A percentile compares a stretch with the other conserved stretches of the same genome.
These are phyloP conservation scores for Ornithoptera alexandrae DNA, from an alignment of 2,888 invertebrate genomes.

Conservation along the genomic window DNA sequence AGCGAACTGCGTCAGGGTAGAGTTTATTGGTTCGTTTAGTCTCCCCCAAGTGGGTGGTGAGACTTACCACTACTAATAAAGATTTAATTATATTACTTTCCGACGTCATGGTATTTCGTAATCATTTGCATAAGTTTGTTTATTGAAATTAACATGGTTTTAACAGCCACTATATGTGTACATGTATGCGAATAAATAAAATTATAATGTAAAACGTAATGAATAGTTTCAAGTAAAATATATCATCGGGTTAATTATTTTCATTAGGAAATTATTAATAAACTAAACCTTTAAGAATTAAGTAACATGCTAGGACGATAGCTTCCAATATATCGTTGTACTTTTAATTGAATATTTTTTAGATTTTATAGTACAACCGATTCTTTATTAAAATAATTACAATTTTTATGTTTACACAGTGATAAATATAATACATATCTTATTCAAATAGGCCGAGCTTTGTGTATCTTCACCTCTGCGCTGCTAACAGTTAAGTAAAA, in stretches of 20 bases:
- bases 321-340: too few species aligned
- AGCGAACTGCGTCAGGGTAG: constrained; percentile 48
- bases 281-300: too few species aligned
- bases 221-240: not conserved
- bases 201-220: not conserved
- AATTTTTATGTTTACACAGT: constrained; percentile 28
- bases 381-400: constrained; percentile 26
- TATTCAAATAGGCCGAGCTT: constrained; percentile 53
- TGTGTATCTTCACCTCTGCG: constrained; percentile 64
- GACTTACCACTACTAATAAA: not conserved
- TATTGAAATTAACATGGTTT: not conserved
- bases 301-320: too few species aligned
- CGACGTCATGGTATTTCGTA: not conserved
- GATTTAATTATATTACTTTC: not conserved
- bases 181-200: not conserved
- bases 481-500: constrained; percentile 71
- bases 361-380: not conserved
- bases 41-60: constrained; percentile 45
- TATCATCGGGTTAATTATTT: not conserved
- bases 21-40: constrained; percentile 55
- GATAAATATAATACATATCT: constrained; percentile 52
- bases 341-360: too few species aligned
- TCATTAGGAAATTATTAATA: too few species aligned
- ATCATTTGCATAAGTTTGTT: not conserved
- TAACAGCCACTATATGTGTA: not conserved